Evolutionary conservation across 2,888 invertebrate species (phyloP).

Genomic region (Tuta absoluta): DNA sequence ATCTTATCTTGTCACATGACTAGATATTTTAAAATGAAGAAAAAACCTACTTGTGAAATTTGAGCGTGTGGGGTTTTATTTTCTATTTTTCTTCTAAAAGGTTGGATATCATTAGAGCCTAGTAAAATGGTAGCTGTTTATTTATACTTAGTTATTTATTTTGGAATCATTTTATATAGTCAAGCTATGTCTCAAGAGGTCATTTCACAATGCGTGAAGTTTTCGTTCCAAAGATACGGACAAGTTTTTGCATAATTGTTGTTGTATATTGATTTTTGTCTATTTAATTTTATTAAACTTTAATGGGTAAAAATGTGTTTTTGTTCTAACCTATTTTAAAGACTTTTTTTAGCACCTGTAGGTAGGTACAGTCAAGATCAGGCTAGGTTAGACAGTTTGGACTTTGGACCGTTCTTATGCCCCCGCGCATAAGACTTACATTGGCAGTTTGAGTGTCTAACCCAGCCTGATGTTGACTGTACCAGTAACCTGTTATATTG

Average conservation of each 20-base stretch:
- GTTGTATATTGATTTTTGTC: conserved; percentile 23
- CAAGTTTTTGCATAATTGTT: conserved; percentile 10
- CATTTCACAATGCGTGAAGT: conserved; percentile 1
- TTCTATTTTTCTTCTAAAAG: background rate
- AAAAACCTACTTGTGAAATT: too few relatives aligned
- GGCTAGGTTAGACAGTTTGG: too few relatives aligned
- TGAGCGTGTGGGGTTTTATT: background rate
- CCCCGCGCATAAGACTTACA: too few relatives aligned
- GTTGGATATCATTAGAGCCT: background rate
- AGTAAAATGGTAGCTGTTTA: conserved; percentile 11
- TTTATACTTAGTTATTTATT: conserved; percentile 4
- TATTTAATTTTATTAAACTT: conserved; percentile 27
- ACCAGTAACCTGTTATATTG: too few relatives aligned
- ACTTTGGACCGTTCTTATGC: too few relatives aligned
- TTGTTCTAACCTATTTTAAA: too few relatives aligned
- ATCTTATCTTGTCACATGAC: background rate
- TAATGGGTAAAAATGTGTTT: conserved; percentile 22
- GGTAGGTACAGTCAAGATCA: too few relatives aligned
- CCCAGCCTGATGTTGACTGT: too few relatives aligned
- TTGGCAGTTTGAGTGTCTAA: too few relatives aligned
- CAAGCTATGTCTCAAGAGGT: background rate
- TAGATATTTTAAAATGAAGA: too few relatives aligned
- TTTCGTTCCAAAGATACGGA: conserved; percentile 16
- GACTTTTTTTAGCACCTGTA: too few relatives aligned
- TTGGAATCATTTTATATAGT: background rate